These are phyloP conservation scores for Prorops nasuta DNA, from an alignment of 1,140 invertebrate genomes.

Conservation along the genomic window DNA sequence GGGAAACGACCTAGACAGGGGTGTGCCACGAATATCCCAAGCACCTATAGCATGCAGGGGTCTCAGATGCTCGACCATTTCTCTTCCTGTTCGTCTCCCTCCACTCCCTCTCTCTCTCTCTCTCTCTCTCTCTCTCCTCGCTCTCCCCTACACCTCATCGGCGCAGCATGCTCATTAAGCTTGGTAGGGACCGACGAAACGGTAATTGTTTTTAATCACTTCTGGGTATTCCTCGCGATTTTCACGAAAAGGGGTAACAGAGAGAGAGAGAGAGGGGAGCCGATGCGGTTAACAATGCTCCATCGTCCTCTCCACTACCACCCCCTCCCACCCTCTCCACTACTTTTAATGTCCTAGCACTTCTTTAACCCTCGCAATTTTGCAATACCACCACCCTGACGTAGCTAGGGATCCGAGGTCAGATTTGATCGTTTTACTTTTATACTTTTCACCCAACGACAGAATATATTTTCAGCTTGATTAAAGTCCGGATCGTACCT, in stretches of 20 bases:
- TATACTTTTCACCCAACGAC: too few species aligned
- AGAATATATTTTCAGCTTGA: too few species aligned
- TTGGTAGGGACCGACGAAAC: constrained; percentile 28
- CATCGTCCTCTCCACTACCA: too few species aligned
- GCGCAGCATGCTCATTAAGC: constrained; percentile 33
- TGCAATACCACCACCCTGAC: too few species aligned
- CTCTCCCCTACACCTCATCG: not conserved
- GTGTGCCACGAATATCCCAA: constrained; percentile 14
- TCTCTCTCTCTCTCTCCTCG: not conserved
- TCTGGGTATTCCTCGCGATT: constrained; percentile 17
- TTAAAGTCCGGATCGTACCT: too few species aligned
- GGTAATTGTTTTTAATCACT: constrained; percentile 50
- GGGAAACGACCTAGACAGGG: constrained; percentile 34
- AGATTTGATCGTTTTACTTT: too few species aligned
- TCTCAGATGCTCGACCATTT: constrained; percentile 28
- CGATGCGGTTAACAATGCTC: constrained; percentile 27
- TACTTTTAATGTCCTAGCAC: constrained; percentile 22
- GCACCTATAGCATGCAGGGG: constrained; percentile 35
- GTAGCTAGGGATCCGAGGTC: too few species aligned
- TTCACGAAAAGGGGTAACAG: constrained; percentile 16
- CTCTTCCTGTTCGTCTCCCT: constrained; percentile 8
- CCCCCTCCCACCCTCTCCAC: constrained; percentile 17
- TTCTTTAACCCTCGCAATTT: constrained; percentile 24
- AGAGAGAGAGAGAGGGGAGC: constrained; percentile 5
- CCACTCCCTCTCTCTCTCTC: not conserved